These are phyloP conservation scores for Agrochola lota DNA, from an alignment of 2,888 invertebrate genomes.

Conservation along the genomic window DNA sequence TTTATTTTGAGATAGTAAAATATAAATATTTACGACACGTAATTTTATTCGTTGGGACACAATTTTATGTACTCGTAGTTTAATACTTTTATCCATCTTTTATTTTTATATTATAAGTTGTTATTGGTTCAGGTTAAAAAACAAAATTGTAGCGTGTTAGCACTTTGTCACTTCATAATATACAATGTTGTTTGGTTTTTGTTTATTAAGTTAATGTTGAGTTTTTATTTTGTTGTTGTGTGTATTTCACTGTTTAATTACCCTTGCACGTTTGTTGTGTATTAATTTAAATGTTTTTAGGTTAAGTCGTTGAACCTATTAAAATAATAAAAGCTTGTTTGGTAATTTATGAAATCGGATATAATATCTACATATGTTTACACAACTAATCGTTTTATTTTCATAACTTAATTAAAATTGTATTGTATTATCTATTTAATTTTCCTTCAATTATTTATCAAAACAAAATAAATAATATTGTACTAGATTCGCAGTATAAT, in stretches of 20 bases:
- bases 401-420: not conserved
- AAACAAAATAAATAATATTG: not conserved
- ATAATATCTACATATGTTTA: no score
- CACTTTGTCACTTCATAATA: not conserved
- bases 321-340: constrained; percentile 8
- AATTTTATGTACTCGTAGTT: constrained; percentile 16
- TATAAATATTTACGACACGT: constrained; percentile 2
- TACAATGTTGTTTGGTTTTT: not conserved
- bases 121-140: not conserved
- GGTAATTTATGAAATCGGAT: constrained; percentile 46
- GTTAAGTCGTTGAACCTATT: not conserved
- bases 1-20: not conserved
- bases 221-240: not conserved
- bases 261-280: constrained; percentile 1
- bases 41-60: not conserved
- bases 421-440: not conserved
- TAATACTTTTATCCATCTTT: not conserved
- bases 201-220: not conserved
- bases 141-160: not conserved
- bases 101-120: not conserved
- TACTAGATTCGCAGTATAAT: not conserved
- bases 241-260: constrained; percentile 16
- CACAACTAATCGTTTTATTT: not conserved
- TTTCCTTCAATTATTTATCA: not conserved
- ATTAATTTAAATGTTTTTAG: not conserved